Conservation (phyloP, 2,888 invertebrate species). For the Auanema sp. region DNA sequence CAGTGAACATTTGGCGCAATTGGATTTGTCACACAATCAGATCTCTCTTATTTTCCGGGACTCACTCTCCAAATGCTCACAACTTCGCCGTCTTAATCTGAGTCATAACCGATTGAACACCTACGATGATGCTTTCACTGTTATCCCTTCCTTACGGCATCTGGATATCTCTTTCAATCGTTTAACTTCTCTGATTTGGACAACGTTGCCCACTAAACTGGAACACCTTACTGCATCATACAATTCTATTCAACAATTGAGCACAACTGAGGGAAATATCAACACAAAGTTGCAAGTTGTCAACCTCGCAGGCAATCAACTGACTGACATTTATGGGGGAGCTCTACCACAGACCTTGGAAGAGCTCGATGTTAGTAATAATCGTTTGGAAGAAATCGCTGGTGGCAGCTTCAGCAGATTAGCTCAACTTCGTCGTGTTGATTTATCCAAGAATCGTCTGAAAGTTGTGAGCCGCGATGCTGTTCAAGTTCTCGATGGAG, state of each 20-base stretch:
- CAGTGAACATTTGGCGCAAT: slow-evolving; percentile 39
- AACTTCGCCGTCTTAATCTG: slow-evolving; percentile 47
- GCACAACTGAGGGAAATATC: neutral
- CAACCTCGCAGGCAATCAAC: slow-evolving; percentile 19
- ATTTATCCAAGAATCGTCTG: slow-evolving; percentile 33
- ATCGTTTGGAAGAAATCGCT: slow-evolving; percentile 23
- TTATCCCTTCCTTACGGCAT: slow-evolving; percentile 23
- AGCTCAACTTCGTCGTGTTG: slow-evolving; percentile 26
- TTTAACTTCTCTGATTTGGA: slow-evolving; percentile 37
- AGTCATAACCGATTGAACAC: slow-evolving; percentile 45
- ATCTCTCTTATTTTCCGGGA: slow-evolving; percentile 48
- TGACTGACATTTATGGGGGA: no score
- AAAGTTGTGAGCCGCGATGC: slow-evolving; percentile 23
- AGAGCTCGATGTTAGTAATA: slow-evolving; percentile 31
- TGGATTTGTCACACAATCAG: slow-evolving; percentile 49
- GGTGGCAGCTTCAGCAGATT: slow-evolving; percentile 26
- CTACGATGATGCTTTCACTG: slow-evolving; percentile 66
- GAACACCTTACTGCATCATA: slow-evolving; percentile 37
- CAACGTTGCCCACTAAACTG: slow-evolving; percentile 31
- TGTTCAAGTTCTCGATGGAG: slow-evolving; percentile 25
- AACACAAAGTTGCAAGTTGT: neutral
- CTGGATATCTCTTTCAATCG: slow-evolving; percentile 40
- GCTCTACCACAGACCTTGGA: slow-evolving; percentile 37
- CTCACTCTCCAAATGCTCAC: slow-evolving; percentile 52
- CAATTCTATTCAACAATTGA: slow-evolving; percentile 25